Percentiles rank a stretch among this genome's conserved stretches.
Conservation (phyloP, 1,140 invertebrate species). For the Asobara japonica region DNA sequence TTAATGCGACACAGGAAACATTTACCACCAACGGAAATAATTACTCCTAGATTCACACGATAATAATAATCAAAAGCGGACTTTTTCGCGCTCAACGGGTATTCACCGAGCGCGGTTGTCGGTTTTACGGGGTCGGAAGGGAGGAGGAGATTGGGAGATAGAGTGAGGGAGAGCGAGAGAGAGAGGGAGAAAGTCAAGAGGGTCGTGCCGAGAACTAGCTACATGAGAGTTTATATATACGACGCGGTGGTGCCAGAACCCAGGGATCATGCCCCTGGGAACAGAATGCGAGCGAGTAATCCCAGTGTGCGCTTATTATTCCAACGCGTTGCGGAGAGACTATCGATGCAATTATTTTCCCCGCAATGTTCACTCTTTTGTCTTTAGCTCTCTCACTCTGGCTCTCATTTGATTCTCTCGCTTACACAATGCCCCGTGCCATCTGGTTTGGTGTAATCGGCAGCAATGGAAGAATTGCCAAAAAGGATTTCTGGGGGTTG, state of each 20-base stretch:
- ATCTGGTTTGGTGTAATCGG: not conserved
- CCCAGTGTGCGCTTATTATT: constrained; percentile 6
- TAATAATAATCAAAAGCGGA: constrained; percentile 61
- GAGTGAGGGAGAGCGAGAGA: constrained; percentile 10
- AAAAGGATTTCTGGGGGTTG: not conserved
- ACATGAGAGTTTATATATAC: constrained; percentile 18
- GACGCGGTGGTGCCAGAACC: not conserved
- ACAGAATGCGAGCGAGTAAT: constrained; percentile 26
- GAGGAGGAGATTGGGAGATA: constrained; percentile 1
- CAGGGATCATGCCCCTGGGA: constrained; percentile 30
- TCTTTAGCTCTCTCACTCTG: not conserved
- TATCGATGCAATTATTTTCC: constrained; percentile 28
- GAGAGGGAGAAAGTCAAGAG: constrained; percentile 19
- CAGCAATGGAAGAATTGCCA: not conserved
- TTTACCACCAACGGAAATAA: constrained; percentile 58
- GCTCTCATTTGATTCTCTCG: not conserved
- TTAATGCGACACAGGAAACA: constrained; percentile 43
- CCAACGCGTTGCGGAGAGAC: constrained; percentile 1
- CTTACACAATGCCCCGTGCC: not conserved
- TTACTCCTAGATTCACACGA: constrained; percentile 59
- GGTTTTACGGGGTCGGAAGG: not conserved
- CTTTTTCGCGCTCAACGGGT: constrained; percentile 39
- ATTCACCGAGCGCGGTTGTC: not conserved
- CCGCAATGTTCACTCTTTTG: constrained; percentile 7
- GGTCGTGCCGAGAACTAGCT: constrained; percentile 11